phyloP scores from a whole-genome alignment of 2,113 vertebrate genomes.

The Perccottus glenii region DNA sequence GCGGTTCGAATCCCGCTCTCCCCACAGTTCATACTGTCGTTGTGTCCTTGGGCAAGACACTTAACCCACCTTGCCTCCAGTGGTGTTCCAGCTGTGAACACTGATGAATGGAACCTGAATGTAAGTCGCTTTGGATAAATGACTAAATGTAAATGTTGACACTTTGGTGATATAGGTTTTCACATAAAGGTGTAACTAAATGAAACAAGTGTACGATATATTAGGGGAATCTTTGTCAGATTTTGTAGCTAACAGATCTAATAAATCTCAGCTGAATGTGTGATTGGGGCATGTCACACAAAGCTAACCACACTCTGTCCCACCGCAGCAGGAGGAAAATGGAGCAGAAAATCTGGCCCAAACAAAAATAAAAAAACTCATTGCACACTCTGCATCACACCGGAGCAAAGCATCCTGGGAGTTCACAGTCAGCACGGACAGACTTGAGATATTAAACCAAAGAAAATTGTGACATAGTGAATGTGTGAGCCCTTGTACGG shows the following conservation, averaged over 20 bases:
- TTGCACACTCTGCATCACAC: neutral
- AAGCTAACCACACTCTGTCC: neutral
- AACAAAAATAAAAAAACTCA: constrained; percentile 5
- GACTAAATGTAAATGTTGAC: no score
- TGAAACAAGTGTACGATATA: neutral
- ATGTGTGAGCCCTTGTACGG: neutral
- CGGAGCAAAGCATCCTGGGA: constrained; percentile 8
- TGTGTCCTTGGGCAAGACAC: no score
- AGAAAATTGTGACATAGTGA: neutral
- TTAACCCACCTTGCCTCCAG: no score
- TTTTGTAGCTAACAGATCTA: neutral
- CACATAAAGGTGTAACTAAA: neutral
- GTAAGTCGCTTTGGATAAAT: no score
- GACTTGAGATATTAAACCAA: neutral
- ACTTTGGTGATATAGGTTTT: neutral
- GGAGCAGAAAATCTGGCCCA: constrained; percentile 11
- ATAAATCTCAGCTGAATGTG: neutral
- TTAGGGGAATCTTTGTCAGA: neutral
- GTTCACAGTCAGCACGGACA: neutral
- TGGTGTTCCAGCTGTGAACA: no score
- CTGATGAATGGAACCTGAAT: no score
- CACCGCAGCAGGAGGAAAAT: constrained; percentile 6
- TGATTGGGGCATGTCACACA: neutral
- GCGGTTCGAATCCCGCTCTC: no score
- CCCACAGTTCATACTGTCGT: no score